phyloP scores from a whole-genome alignment of 2,797 vertebrate species.

The Macroramphosus scolopax region DNA sequence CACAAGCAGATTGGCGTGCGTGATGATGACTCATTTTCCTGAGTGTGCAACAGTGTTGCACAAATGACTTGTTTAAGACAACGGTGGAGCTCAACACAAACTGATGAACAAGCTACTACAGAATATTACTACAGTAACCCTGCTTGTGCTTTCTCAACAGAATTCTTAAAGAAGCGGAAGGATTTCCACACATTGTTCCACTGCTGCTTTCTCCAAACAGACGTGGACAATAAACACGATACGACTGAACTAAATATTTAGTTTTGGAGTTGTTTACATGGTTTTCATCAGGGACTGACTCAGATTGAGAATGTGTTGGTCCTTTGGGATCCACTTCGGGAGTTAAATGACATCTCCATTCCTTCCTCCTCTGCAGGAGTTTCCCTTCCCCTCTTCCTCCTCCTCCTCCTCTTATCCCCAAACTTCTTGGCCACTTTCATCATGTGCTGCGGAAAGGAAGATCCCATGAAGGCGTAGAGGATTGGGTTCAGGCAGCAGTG shows the following conservation, averaged over 20 bases:
- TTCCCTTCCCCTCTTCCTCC: slow-evolving; percentile 27
- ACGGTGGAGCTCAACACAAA: no score
- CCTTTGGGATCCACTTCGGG: slow-evolving; percentile 57
- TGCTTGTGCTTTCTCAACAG: no score
- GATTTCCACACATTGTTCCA: background rate
- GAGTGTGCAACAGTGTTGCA: no score
- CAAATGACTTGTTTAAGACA: no score
- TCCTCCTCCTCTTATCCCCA: slow-evolving; percentile 47
- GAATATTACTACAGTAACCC: no score
- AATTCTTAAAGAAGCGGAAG: no score
- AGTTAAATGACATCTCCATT: slow-evolving; percentile 71
- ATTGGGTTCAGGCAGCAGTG: slow-evolving; percentile 93
- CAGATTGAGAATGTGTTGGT: slow-evolving; percentile 77
- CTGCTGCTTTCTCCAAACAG: no score
- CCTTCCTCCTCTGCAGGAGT: slow-evolving; percentile 39
- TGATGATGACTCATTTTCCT: no score
- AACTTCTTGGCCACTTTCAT: slow-evolving; percentile 81
- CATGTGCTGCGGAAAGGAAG: slow-evolving; percentile 85
- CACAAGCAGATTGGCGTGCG: no score
- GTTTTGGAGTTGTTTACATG: background rate
- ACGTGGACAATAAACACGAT: no score
- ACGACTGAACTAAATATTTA: background rate
- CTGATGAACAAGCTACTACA: no score
- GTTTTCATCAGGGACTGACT: slow-evolving; percentile 3
- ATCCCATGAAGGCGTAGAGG: slow-evolving; percentile 85